Base-by-base conservation (phyloP, 2,888 invertebrate species). In the Azorinus chamasolen region DNA sequence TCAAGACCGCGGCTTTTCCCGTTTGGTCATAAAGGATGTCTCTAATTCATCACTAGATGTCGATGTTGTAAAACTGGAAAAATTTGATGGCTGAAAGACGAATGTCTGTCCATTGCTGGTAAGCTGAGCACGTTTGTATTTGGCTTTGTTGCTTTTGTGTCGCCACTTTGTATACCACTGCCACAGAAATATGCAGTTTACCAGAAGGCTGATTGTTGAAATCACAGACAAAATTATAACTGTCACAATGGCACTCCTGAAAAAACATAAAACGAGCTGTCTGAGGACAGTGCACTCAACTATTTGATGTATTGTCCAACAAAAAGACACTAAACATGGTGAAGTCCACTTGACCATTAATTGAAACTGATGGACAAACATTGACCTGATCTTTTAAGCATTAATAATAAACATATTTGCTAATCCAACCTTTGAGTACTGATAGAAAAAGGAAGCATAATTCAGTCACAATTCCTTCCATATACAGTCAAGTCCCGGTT, bases 181-280 rank as follows among this genome's bases (percentile, higher is more conserved):
- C 65, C 81, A 88, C 1, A 85, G 46, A 41, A 87, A 68, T 10
- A 83, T 32, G 22, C 88, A 72, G 64, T 89, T 89, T 22, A 88
- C 46, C 27, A 81, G 59, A 25, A 85, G 57, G 62, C 86, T 86
- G n/a, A 80, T n/a, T 37, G 80, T 69, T 32, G 85, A 70, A 24
- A 87, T 72, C 24, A 86, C 65, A 24, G 83, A 78, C 16, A 85
- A 48, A 18, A 82, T 53, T 24, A 81, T 75, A 27, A 85, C 71
- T 65, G 69, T 69, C 3, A 84, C 58, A 3, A 81, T 64, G 18
- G 83, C 78, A 20, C 75, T 62, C 48, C 85, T 89, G 83, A 66
- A 87, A 87, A 24, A 66, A n/a, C 61, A 69, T 14, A 69, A 14
- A 48, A 24, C 55, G 1, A 54, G 8, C 10, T n/a, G 12, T 48